Evolutionary conservation across 2,113 vertebrate species (phyloP), one percentile per base, ranked within the genome.

Genomic region (Forbesichthys papilliferus): DNA sequence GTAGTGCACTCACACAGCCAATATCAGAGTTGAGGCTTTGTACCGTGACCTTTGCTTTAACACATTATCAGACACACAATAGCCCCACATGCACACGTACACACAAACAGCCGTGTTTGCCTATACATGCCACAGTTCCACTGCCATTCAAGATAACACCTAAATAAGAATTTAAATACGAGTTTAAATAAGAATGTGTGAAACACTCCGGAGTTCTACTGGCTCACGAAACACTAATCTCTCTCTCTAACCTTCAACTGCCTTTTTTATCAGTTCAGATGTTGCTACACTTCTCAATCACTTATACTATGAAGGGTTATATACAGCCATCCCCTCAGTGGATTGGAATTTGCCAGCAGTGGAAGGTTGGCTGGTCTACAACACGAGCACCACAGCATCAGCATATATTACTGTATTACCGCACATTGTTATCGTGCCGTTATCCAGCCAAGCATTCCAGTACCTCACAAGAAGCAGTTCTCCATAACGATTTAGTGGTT

Each of bases 281-380:
- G n/a, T 42, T 42, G 13, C 75, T 67, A 56, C 64, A 71, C 52
- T 48, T 68, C 55, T 54, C 34, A 42, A 57, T 59, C 79, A 83
- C 80, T 82, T 84, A 70, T 80, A 53, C 11, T 53, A 1, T 53
- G n/a, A 53, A n/a, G 71, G 68, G 54, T 70, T 71, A 73, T 59
- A 58, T 54, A 61, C 61, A 67, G 60, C 81, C 73, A 63, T 84
- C 79, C 74, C 59, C 59, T 89, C 85, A 87, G 76, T 3, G 0
- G 68, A 83, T 84, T 84, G 87, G 84, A 83, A 89, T 88, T 70
- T 82, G 74, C 80, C 73, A 80, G 69, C 68, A 80, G 76, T 69
- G 74, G 76, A 70, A 55, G 59, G 4, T 4, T 51, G 77, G 61
- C 67, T 67, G 61, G 61, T 13, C 68, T 4, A 1, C 34, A 54